Evolutionary conservation across 1,140 invertebrate genomes (phyloP), one percentile per base, ranked within the genome.

Genomic region (Drosophila mayri): DNA sequence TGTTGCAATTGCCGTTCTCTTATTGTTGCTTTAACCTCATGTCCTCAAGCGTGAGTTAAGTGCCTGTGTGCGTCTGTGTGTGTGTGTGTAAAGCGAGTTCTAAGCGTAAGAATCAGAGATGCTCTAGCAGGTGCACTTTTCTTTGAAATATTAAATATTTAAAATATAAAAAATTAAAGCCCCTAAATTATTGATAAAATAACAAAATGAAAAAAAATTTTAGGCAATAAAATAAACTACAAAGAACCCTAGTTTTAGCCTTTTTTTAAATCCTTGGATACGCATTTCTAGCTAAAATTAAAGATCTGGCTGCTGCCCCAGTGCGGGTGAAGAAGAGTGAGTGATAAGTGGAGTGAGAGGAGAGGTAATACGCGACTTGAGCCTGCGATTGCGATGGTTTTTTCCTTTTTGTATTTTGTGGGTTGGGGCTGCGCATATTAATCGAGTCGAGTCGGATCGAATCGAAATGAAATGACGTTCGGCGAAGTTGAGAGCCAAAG

Each of bases 401-500:
- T 47, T 49, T 30, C 11, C 28, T 16, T 25, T 16, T 32, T 25
- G 10, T 16, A 3, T 10, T 49, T 49, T 49, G 6, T 40, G 18
- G 75, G 73, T 49, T 63, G 76, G 74, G 49, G 75, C 52, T 71
- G 83, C 79, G 83, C 79, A 87, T 87, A 87, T 88, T 87, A 87
- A 87, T 87, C 83, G 83, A 87, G 74, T 79, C 76, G 83, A 79
- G 71, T 68, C 80, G 80, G 68, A 86, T 64, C 60, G 79, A 76
- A 88, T 79, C 57, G 63, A 79, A 86, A 72, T 87, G 60, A 87
- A 87, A 83, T 83, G 80, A 78, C 66, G 72, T 83, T 81, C 28
- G 43, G 67, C 43, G 32, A 18, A 57, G 59, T 50, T 60, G 62
- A 79, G 72, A 41, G 54, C 35, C 41, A 71, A 47, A 37, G 59